Conservation (phyloP, 1,140 invertebrate genomes). For the Polyergus mexicanus region DNA sequence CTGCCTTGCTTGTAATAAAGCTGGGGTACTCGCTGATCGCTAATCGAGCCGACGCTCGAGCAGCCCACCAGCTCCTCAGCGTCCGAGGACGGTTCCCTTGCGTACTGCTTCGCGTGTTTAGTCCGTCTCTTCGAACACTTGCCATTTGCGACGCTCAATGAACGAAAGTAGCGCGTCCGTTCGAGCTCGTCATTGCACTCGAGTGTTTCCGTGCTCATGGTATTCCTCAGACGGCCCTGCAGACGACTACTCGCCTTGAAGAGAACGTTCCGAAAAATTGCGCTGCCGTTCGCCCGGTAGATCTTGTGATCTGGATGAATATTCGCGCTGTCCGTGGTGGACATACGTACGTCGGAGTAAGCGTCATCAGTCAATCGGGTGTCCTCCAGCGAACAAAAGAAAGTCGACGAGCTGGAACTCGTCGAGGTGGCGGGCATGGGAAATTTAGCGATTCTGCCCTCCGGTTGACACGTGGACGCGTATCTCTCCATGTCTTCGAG, state of each 20-base stretch:
- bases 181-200: conserved; percentile 83
- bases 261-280: conserved; percentile 79
- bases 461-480: conserved; percentile 86
- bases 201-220: conserved; percentile 84
- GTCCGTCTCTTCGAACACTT: conserved; percentile 75
- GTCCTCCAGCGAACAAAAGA: conserved; percentile 86
- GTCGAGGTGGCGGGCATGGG: conserved; percentile 75
- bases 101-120: conserved; percentile 74
- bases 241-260: conserved; percentile 82
- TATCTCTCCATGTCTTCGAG: conserved; percentile 88
- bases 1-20: conserved; percentile 92
- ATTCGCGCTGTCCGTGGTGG: conserved; percentile 82
- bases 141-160: conserved; percentile 68
- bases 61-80: conserved; percentile 81
- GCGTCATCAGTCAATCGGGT: conserved; percentile 84
- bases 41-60: conserved; percentile 54
- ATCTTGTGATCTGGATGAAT: conserved; percentile 93
- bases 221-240: conserved; percentile 81
- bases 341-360: conserved; percentile 83
- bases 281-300: conserved; percentile 88
- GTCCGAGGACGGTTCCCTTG: conserved; percentile 80
- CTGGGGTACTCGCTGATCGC: conserved; percentile 66
- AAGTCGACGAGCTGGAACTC: conserved; percentile 79
- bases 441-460: conserved; percentile 84
- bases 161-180: conserved; percentile 78